Conservation (phyloP, 1,140 invertebrate genomes). For the Hycleus phaleratus region DNA sequence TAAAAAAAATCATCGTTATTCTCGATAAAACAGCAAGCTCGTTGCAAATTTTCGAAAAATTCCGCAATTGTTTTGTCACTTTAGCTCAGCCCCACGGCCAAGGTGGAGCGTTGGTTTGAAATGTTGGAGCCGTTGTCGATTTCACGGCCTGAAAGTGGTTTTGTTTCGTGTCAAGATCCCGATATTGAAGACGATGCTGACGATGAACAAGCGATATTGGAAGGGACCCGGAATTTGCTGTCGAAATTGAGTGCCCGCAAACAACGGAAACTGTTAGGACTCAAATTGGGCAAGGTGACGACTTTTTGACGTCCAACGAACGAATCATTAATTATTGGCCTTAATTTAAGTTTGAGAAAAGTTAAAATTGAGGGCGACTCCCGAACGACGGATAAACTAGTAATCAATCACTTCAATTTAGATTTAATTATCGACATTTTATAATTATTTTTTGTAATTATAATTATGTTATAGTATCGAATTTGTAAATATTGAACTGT, state of each 20-base stretch:
- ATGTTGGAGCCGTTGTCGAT: slow-evolving; percentile 52
- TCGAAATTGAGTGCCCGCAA: slow-evolving; percentile 59
- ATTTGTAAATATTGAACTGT: slow-evolving; percentile 10
- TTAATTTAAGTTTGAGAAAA: background rate
- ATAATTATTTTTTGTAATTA: slow-evolving; percentile 20
- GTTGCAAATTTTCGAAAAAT: too few species aligned
- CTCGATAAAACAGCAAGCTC: too few species aligned
- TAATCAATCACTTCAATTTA: background rate
- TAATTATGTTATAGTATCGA: slow-evolving; percentile 18
- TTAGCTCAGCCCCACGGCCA: slow-evolving; percentile 59
- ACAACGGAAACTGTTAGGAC: slow-evolving; percentile 52
- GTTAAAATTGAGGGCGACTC: too few species aligned
- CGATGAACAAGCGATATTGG: slow-evolving; percentile 46
- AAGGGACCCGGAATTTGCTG: slow-evolving; percentile 50
- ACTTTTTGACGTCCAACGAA: slow-evolving; percentile 45
- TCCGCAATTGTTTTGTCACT: background rate
- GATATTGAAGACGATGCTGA: slow-evolving; percentile 34
- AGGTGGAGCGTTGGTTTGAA: slow-evolving; percentile 67
- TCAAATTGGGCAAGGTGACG: slow-evolving; percentile 57
- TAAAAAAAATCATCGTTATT: too few species aligned
- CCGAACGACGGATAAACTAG: background rate
- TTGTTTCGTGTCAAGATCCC: slow-evolving; percentile 51
- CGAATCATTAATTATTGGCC: background rate
- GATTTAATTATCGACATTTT: slow-evolving; percentile 14
- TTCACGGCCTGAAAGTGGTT: slow-evolving; percentile 63